A percentile compares a stretch with the other conserved stretches of the same genome.
phyloP scores from a whole-genome alignment of 2,113 vertebrate genomes.

The Dipodomys merriami region DNA sequence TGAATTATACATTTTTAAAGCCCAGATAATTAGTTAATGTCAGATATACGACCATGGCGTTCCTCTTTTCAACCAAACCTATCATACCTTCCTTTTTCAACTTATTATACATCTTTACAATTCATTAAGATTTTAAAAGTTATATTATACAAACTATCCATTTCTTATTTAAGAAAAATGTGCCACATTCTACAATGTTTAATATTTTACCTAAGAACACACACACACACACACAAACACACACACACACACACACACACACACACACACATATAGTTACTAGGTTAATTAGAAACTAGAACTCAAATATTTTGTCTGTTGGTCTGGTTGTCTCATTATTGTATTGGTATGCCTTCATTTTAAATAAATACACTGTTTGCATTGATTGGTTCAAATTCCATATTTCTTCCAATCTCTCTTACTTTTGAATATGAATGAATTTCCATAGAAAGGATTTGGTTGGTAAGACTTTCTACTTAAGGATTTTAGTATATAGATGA shows the following conservation, averaged over 20 bases:
- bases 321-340: background rate
- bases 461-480: background rate
- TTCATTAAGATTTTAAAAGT: constrained; percentile 13
- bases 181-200: too few relatives aligned
- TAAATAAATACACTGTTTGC: background rate
- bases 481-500: background rate
- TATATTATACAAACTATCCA: background rate
- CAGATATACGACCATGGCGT: too few relatives aligned
- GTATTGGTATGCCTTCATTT: background rate
- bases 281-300: constrained; percentile 9
- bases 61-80: background rate
- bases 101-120: background rate
- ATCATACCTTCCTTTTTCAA: background rate
- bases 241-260: background rate
- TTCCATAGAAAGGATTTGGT: background rate
- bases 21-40: too few relatives aligned
- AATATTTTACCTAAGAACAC: too few relatives aligned
- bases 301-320: background rate
- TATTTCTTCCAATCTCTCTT: background rate
- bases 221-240: background rate
- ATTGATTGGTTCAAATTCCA: background rate
- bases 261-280: background rate
- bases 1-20: too few relatives aligned
- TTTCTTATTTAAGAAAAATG: background rate
- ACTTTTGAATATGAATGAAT: constrained; percentile 24